A percentile compares a stretch with the other conserved stretches of the same genome.
These are phyloP conservation scores for Muscicapa striata DNA, from an alignment of 2,797 vertebrate species.

Conservation along the genomic window DNA sequence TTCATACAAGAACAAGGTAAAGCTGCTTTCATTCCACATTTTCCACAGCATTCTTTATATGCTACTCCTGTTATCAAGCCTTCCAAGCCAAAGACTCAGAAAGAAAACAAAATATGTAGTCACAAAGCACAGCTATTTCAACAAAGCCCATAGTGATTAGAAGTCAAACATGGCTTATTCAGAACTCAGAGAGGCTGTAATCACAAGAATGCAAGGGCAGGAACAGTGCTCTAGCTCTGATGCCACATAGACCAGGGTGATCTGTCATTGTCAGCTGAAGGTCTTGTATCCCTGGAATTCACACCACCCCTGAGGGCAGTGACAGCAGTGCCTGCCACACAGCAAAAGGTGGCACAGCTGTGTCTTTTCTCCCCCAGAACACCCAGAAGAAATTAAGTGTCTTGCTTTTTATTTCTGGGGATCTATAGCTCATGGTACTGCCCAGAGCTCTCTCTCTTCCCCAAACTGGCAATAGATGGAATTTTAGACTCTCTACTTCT, in stretches of 20 bases:
- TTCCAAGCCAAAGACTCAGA: neutral
- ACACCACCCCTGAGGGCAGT: neutral
- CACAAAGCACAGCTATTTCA: neutral
- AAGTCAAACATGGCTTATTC: neutral
- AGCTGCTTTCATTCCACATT: neutral
- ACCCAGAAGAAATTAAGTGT: neutral
- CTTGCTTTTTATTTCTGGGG: neutral
- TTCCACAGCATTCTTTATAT: slow-evolving; percentile 7
- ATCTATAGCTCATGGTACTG: neutral
- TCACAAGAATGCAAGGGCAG: neutral
- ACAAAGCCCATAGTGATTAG: neutral
- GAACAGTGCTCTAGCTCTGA: neutral
- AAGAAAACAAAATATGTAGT: neutral
- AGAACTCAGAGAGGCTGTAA: neutral
- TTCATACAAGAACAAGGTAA: slow-evolving; percentile 43
- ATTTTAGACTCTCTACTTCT: neutral
- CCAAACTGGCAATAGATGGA: neutral
- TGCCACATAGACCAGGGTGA: neutral
- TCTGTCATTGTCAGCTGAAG: neutral
- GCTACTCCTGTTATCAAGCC: neutral
- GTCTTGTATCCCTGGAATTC: neutral
- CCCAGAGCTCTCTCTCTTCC: neutral
- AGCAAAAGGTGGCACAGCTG: neutral
- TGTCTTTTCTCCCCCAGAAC: neutral
- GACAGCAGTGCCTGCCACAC: no score